Base-by-base conservation (phyloP, 1,140 invertebrate species). In the Centruroides sculpturatus region DNA sequence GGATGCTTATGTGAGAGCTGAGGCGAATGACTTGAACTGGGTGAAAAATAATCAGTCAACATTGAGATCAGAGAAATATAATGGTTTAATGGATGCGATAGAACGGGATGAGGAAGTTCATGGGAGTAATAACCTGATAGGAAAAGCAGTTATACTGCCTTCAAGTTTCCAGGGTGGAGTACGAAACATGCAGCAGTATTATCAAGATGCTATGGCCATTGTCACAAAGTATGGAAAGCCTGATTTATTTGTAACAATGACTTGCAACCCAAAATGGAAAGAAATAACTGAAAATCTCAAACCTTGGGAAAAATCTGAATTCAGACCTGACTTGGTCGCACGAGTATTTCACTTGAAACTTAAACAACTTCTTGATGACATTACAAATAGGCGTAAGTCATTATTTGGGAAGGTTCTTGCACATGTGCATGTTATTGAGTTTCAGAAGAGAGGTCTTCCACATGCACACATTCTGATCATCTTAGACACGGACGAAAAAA, bases 231-330 rank as follows among this genome's bases (percentile, higher is more conserved):
- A 57, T 66, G 76, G 76, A 10, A 64, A 65, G 47, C 74, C 76
- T n/a, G 70, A 72, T 62, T 57, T 77, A 1, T 78, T 78, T 63
- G 67, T 77, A 11, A 78, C 76, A 12, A 64, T 77, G 13, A 78
- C 76, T 36, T 71, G 64, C 62, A 81, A 76, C 72, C 75, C 67
- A 65, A 75, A 66, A 57, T 82, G 78, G 78, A 49, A 35, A 1
- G 73, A 80, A 59, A 78, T 77, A 46, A 41, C 34, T 49, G 57
- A 69, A 58, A 59, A 68, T 55, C 54, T 78, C 1, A 7, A 61
- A 23, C 41, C 53, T n/a, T 48, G 63, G 8, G 67, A 77, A 65
- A 63, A n/a, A 47, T 36, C 67, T 11, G 35, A 65, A 8, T 66
- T 73, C 61, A 46, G 72, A 50, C 73, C 70, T 36, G 75, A 79